Percentiles rank a stretch among this genome's conserved stretches.
These are phyloP conservation scores for Limanda limanda DNA, from an alignment of 2,113 vertebrate species.

Conservation along the genomic window DNA sequence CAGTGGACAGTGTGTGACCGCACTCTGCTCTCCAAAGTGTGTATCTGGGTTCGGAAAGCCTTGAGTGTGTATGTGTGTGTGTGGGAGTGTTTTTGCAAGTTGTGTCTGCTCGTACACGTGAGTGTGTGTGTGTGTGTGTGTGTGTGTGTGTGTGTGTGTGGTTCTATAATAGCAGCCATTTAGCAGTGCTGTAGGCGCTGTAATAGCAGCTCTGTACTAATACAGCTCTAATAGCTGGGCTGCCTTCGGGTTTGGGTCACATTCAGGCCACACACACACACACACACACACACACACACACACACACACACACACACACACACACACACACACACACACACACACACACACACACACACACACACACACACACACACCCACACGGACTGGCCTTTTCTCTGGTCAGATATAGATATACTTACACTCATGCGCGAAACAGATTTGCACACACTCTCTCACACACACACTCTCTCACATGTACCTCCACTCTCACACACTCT, in stretches of 20 bases:
- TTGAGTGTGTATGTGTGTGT: conserved; percentile 21
- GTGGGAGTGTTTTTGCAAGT: conserved; percentile 37
- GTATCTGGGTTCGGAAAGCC: conserved; percentile 24
- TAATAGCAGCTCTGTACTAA: conserved; percentile 76
- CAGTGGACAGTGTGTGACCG: conserved; percentile 23
- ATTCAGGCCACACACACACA: conserved; percentile 71
- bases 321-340: conserved; percentile 60
- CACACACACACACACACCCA: no score
- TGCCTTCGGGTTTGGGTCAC: conserved; percentile 71
- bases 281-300: conserved; percentile 60
- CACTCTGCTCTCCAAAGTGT: conserved; percentile 7
- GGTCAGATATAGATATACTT: conserved; percentile 9
- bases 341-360: neutral
- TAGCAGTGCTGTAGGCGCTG: conserved; percentile 71
- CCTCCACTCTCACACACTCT: neutral
- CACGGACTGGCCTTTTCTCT: conserved; percentile 7
- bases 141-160: conserved; percentile 28
- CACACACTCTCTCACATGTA: conserved; percentile 9
- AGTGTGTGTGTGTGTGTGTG: conserved; percentile 24
- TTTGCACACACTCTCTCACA: neutral
- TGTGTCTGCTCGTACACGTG: conserved; percentile 34
- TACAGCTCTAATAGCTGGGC: conserved; percentile 74
- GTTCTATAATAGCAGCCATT: conserved; percentile 70
- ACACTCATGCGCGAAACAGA: conserved; percentile 3
- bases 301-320: neutral